phyloP scores from a whole-genome alignment of 2,888 invertebrate genomes.

The Drosophila austrosaltans region DNA sequence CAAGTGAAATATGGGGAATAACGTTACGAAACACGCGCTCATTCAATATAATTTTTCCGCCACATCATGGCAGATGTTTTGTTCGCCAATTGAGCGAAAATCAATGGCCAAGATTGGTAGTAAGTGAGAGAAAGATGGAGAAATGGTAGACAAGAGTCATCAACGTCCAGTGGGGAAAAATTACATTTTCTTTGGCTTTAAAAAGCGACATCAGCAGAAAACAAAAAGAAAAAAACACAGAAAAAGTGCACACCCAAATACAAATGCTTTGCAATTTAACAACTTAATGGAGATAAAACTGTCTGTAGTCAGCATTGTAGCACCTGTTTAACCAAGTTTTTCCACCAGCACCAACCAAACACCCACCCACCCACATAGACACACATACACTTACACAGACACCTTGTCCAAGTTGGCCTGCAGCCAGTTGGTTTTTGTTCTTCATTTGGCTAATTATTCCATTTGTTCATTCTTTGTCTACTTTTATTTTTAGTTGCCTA shows the following conservation, averaged over 20 bases:
- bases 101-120: conserved; percentile 52
- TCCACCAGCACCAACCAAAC: background rate
- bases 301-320: background rate
- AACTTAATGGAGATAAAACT: conserved; percentile 2
- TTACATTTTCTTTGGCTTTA: conserved; percentile 3
- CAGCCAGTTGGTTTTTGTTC: conserved; percentile 41
- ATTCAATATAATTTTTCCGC: conserved; percentile 68
- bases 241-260: conserved; percentile 22
- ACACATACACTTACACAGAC: too few species aligned
- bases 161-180: conserved; percentile 5
- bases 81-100: conserved; percentile 62
- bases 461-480: conserved; percentile 52
- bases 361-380: background rate
- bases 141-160: conserved; percentile 12
- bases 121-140: too few species aligned
- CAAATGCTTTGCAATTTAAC: conserved; percentile 27
- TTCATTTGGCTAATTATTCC: conserved; percentile 60
- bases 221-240: background rate
- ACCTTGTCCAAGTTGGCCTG: too few species aligned
- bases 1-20: conserved; percentile 66
- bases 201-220: conserved; percentile 10
- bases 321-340: conserved; percentile 31
- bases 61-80: conserved; percentile 68
- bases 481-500: background rate
- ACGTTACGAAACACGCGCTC: conserved; percentile 49